These are phyloP conservation scores for Calliopum simillimum DNA, from an alignment of 2,888 invertebrate species.

Conservation along the genomic window DNA sequence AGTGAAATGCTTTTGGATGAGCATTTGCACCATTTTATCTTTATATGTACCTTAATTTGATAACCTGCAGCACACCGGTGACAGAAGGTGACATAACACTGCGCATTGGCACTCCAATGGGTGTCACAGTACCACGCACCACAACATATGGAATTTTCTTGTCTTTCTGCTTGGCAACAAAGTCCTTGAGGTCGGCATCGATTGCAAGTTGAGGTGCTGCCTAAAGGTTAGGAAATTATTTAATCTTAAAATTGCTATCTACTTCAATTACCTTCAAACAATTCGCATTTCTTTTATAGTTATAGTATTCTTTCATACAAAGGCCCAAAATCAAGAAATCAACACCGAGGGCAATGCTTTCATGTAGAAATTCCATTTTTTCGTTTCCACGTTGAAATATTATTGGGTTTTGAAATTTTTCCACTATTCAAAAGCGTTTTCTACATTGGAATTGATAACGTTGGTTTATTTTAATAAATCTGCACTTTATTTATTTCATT, in stretches of 20 bases:
- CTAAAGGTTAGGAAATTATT: slow-evolving; percentile 62
- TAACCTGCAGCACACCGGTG: slow-evolving; percentile 82
- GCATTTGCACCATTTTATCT: not conserved
- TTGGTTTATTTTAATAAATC: too few relatives aligned
- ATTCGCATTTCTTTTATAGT: slow-evolving; percentile 78
- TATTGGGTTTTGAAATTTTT: too few relatives aligned
- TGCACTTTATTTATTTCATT: too few relatives aligned
- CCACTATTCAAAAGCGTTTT: too few relatives aligned
- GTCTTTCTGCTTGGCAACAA: slow-evolving; percentile 74
- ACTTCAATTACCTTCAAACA: slow-evolving; percentile 75
- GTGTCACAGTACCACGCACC: slow-evolving; percentile 79
- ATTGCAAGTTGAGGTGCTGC: slow-evolving; percentile 78
- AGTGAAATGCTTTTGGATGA: not conserved
- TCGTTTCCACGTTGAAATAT: too few relatives aligned
- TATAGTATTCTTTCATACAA: slow-evolving; percentile 80
- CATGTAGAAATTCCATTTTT: slow-evolving; percentile 81
- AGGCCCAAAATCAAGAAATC: slow-evolving; percentile 80
- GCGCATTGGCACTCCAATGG: slow-evolving; percentile 79
- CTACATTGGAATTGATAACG: too few relatives aligned
- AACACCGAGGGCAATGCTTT: slow-evolving; percentile 79
- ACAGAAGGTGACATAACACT: slow-evolving; percentile 80
- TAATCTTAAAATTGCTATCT: slow-evolving; percentile 45
- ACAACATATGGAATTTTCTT: slow-evolving; percentile 80
- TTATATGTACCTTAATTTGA: slow-evolving; percentile 71
- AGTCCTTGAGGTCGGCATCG: slow-evolving; percentile 73